Evolutionary conservation across 2,113 vertebrate species (phyloP).

Genomic region (Eublepharis macularius): DNA sequence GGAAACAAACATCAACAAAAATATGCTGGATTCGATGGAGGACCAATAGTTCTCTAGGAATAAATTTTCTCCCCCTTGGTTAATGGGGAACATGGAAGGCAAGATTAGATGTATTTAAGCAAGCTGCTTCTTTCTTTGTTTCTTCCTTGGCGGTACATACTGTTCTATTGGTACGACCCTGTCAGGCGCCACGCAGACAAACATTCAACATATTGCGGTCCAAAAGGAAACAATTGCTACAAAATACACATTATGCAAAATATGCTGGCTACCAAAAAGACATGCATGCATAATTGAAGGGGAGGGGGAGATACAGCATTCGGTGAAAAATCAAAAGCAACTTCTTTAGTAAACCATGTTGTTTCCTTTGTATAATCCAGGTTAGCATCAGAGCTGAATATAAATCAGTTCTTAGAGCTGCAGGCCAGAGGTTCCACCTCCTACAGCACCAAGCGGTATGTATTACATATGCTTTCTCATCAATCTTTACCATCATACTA

Average conservation of each 20-base stretch:
- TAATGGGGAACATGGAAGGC: constrained; percentile 8
- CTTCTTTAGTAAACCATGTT: neutral
- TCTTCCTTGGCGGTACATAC: constrained; percentile 14
- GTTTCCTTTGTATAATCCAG: neutral
- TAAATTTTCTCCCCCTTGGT: neutral
- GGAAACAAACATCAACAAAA: neutral
- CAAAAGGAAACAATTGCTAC: constrained; percentile 13
- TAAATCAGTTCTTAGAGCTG: neutral
- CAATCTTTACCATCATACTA: neutral
- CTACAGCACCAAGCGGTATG: too few relatives aligned
- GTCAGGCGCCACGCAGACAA: neutral
- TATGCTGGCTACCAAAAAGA: neutral
- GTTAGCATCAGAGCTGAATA: neutral
- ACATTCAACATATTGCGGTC: neutral
- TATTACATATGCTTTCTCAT: neutral
- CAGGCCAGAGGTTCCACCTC: neutral
- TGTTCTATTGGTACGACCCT: neutral
- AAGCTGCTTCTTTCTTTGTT: neutral
- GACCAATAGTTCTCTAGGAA: neutral
- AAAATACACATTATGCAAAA: constrained; percentile 26
- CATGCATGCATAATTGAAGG: neutral
- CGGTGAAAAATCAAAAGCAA: neutral
- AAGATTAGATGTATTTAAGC: neutral
- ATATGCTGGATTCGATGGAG: neutral
- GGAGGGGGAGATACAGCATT: neutral